Conservation (phyloP, 1,140 invertebrate species). For the Plodia interpunctella region DNA sequence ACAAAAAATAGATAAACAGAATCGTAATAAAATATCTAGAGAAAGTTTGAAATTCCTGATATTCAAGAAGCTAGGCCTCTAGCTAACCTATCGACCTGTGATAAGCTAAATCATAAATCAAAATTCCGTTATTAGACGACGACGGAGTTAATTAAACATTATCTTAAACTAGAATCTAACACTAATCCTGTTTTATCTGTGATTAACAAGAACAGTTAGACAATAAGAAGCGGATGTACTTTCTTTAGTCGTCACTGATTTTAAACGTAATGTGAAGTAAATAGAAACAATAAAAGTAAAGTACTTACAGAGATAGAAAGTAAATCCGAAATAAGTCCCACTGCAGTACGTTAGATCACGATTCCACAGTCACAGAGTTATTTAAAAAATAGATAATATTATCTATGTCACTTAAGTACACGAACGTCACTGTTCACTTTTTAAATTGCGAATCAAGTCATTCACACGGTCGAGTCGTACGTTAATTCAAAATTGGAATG, state of each 20-base stretch:
- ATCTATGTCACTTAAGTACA: constrained; percentile 25
- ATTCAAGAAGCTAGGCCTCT: background rate
- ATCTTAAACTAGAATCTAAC: constrained; percentile 2
- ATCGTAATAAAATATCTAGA: too few species aligned
- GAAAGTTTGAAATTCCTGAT: background rate
- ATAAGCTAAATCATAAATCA: background rate
- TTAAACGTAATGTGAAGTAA: constrained; percentile 48
- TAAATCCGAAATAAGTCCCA: constrained; percentile 68
- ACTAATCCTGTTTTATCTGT: constrained; percentile 3
- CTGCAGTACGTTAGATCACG: constrained; percentile 52
- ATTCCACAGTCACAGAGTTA: constrained; percentile 51
- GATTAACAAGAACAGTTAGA: constrained; percentile 4
- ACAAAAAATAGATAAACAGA: too few species aligned
- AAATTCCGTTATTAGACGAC: background rate
- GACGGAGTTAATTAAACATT: background rate
- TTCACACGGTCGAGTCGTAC: constrained; percentile 35
- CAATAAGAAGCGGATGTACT: constrained; percentile 31
- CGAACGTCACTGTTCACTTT: constrained; percentile 14
- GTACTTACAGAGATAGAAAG: constrained; percentile 73
- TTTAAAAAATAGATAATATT: constrained; percentile 27
- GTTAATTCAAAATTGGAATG: constrained; percentile 52
- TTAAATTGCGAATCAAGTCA: constrained; percentile 21
- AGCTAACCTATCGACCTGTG: background rate
- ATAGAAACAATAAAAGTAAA: constrained; percentile 60
- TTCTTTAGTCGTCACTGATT: constrained; percentile 39